Conservation (phyloP, 2,113 vertebrate species). For the Amblyopsis rosae region DNA sequence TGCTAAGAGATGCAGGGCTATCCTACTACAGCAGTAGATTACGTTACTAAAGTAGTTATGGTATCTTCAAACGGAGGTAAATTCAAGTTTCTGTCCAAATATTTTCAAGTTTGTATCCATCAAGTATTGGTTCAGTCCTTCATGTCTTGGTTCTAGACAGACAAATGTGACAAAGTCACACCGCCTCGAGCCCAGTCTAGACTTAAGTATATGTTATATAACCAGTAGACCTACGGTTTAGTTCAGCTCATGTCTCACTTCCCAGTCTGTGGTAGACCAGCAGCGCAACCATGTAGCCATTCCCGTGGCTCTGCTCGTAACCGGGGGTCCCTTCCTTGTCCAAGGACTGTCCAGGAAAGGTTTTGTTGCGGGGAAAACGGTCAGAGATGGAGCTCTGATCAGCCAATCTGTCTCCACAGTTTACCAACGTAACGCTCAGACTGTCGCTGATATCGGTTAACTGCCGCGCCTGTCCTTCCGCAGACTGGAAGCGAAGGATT, state of each 20-base stretch:
- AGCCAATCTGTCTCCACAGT: not conserved
- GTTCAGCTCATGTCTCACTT: conserved; percentile 55
- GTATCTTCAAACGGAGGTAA: too few species aligned
- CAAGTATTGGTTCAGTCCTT: too few species aligned
- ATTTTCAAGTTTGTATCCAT: too few species aligned
- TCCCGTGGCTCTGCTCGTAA: conserved; percentile 60
- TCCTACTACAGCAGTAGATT: too few species aligned
- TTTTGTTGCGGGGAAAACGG: conserved; percentile 15
- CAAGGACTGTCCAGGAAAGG: conserved; percentile 29
- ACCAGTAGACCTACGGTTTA: too few species aligned
- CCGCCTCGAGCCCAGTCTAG: too few species aligned
- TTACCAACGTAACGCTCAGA: not conserved
- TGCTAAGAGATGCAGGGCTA: too few species aligned
- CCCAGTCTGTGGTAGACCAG: conserved; percentile 75
- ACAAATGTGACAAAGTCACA: too few species aligned
- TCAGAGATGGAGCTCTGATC: not conserved
- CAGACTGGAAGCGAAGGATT: conserved; percentile 57
- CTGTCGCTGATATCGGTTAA: conserved; percentile 9
- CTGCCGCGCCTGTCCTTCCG: conserved; percentile 51
- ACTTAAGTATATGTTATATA: too few species aligned
- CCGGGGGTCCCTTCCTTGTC: conserved; percentile 24
- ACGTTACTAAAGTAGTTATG: too few species aligned
- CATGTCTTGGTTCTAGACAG: too few species aligned
- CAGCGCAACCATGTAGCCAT: conserved; percentile 75
- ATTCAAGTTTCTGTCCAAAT: too few species aligned